phyloP scores from a whole-genome alignment of 2,888 invertebrate species.

The Monochamus alternatus region DNA sequence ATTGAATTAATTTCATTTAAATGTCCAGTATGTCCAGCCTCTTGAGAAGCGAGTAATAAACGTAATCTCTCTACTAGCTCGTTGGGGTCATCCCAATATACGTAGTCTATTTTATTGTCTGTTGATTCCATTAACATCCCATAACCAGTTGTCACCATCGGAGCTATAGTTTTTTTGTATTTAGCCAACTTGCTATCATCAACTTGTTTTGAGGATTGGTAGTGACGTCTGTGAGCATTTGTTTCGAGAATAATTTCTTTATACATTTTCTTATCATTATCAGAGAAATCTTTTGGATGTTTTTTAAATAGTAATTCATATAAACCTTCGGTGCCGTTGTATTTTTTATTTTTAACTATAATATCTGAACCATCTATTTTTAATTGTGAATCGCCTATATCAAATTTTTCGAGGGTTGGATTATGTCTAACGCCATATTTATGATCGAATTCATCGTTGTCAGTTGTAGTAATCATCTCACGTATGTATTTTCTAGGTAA shows the following conservation, averaged over 20 bases:
- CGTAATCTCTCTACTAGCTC: conserved; percentile 61
- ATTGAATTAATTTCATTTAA: conserved; percentile 65
- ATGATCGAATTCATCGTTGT: conserved; percentile 18
- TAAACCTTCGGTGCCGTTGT: conserved; percentile 3
- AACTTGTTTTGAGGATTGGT: conserved; percentile 11
- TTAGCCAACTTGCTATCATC: conserved; percentile 15
- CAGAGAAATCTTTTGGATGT: background rate
- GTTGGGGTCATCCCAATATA: conserved; percentile 51
- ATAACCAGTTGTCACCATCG: too few species aligned
- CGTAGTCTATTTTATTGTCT: conserved; percentile 39
- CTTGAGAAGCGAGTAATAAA: conserved; percentile 59
- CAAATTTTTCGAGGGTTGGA: conserved; percentile 18
- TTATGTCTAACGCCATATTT: conserved; percentile 33
- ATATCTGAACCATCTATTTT: conserved; percentile 17
- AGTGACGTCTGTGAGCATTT: conserved; percentile 24
- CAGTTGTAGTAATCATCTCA: conserved; percentile 12
- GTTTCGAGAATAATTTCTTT: conserved; percentile 14
- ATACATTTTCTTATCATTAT: background rate
- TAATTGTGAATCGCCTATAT: conserved; percentile 17
- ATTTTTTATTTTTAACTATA: conserved; percentile 23
- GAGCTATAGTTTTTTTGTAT: conserved; percentile 7
- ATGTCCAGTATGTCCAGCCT: conserved; percentile 59
- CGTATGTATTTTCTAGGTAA: conserved; percentile 30
- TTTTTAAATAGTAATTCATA: conserved; percentile 2
- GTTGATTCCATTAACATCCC: background rate